Base-by-base conservation (phyloP, 2,113 vertebrate genomes). In the Motacilla tschutschensis region DNA sequence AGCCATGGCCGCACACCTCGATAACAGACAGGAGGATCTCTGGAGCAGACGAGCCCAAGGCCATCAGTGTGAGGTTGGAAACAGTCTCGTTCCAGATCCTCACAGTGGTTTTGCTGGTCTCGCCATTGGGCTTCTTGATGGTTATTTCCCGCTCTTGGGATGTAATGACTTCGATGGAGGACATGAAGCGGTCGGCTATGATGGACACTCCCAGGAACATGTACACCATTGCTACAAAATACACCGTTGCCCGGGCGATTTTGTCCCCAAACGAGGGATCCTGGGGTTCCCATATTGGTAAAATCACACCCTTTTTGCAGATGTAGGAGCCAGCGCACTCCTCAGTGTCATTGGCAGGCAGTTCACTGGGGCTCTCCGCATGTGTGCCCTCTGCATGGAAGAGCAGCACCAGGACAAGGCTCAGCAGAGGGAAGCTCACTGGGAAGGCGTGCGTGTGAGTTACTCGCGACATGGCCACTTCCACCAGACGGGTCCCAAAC, bases 181-280 rank as follows among this genome's bases (percentile, higher is more conserved):
- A 98, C 99, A 99, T 99, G 95, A 99, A 99, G 71, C 99, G 98
- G 72, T 99, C 99, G 0, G 99, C 99, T 38, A 99, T 98, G 94
- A 99, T 99, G 43, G 99, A 99, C 26, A 99, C 99, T 6, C 99
- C 99, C 21, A 99, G 95, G 94, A 99, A 99, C 99, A 99, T 99
- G 94, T 99, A 99, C 22, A 96, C 96, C 96, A 99, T 92, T 0
- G 98, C 99, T 78, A 99, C 97, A 58, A 99, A 99, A 85, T 99
- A 99, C 55, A 99, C 98, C 2, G 98, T 98, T 20, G 99, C 99
- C 91, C 99, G 97, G 77, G 99, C 98, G 13, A 99, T 83, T 92
- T 99, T 99, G 86, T 99, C 99, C 17, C 98, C 95, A 11, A 98
- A 98, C 1, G 97, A 96, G 3, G 99, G 98, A 88, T 99, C 97